Base-by-base conservation (phyloP, 2,113 vertebrate species). In the Limnothrissa miodon region DNA sequence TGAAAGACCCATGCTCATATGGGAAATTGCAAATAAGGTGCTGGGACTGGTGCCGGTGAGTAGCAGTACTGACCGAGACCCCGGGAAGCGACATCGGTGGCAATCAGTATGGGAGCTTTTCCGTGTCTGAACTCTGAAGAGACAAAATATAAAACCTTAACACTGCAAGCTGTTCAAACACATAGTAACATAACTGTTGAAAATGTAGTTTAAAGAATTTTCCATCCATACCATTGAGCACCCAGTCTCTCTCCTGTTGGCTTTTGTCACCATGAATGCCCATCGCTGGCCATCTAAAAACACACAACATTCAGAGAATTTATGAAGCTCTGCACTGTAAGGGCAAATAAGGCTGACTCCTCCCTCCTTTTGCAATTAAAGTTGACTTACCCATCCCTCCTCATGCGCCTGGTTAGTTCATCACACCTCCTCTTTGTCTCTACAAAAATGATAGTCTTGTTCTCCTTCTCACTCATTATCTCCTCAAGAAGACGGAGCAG, bases 261-360 rank as follows among this genome's bases (percentile, higher is more conserved):
- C 97, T 99, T 93, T 99, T 99, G 91, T 99, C 98, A 90, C 98
- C 98, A 93, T 99, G 98, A 89, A 99, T 99, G 92, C 98, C 99
- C 98, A 99, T 99, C 84, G 97, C 98, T 78, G 98, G 98, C 98
- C 98, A 99, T 81, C 92, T 91, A 80, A 33, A 23, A 78, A 53
- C 74, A 83, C 5, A 39, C 5, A 83, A 80, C 33, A 83, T 10
- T 45, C 51, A 25, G 2, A 1, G 21, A 4, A 23, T 23, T 21
- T 5, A 56, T 56, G 6, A 23, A 1, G 4, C 19, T 23, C 21
- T 23, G 4, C 51, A 56, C 21, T 19, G 7, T 7, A 17, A 1
- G 13, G 2, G 0, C 13, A 15, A 15, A 48, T 15, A 15, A 42
- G 42, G 42, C 42, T 48, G 46, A 48, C 11, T 17, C 17, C 11